phyloP scores from a whole-genome alignment of 2,113 vertebrate genomes.

The Triplophysa rosa region DNA sequence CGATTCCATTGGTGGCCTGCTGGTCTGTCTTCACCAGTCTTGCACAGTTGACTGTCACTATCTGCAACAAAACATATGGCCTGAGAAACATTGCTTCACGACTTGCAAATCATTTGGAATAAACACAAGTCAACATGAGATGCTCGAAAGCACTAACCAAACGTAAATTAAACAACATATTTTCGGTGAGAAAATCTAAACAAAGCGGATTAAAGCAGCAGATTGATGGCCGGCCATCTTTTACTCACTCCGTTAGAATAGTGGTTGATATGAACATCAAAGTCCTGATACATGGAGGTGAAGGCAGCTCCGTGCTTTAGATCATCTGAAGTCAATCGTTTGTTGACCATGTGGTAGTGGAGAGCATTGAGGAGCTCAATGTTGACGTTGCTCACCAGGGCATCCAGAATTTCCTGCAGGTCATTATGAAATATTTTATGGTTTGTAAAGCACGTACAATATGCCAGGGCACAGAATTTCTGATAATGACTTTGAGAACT shows the following conservation, averaged over 20 bases:
- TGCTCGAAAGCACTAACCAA: constrained; percentile 3
- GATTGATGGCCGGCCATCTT: neutral
- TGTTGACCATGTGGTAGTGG: constrained; percentile 95
- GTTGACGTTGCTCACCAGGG: constrained; percentile 96
- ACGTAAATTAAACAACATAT: constrained; percentile 45
- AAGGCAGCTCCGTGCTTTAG: constrained; percentile 84
- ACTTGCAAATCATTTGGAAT: constrained; percentile 16
- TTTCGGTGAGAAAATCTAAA: constrained; percentile 29
- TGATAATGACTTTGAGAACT: neutral
- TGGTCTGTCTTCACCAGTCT: constrained; percentile 93
- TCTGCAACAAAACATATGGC: constrained; percentile 69
- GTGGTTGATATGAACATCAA: constrained; percentile 91
- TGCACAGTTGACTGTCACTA: constrained; percentile 97
- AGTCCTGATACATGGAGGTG: constrained; percentile 95
- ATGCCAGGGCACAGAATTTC: neutral
- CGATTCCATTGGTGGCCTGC: constrained; percentile 93
- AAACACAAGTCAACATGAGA: constrained; percentile 15
- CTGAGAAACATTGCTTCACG: constrained; percentile 20
- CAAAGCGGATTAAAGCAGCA: constrained; percentile 17
- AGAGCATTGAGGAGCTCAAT: constrained; percentile 96
- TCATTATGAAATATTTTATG: constrained; percentile 6
- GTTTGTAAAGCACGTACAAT: neutral
- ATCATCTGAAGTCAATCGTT: constrained; percentile 88
- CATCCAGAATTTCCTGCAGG: constrained; percentile 91
- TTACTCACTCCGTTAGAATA: constrained; percentile 89